A percentile compares a stretch with the other conserved stretches of the same genome.
Conservation (phyloP, 2,888 invertebrate genomes). For the Sarcophaga rosellei region DNA sequence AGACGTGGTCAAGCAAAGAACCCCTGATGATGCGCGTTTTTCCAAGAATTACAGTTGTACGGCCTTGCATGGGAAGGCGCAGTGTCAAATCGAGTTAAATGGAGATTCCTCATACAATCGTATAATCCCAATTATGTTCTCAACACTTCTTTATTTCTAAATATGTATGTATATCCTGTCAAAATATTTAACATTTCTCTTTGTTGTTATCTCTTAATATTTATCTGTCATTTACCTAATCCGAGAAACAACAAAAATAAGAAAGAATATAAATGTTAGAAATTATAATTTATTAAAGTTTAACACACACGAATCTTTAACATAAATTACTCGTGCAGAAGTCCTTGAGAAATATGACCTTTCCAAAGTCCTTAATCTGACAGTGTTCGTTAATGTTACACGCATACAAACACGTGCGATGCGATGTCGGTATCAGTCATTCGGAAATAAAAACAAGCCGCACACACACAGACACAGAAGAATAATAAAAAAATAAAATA, state of each 20-base stretch:
- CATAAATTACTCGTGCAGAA: constrained; percentile 40
- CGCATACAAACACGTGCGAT: not conserved
- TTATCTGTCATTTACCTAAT: not conserved
- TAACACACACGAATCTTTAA: constrained; percentile 38
- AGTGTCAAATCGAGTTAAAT: no score
- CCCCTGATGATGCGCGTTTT: no score
- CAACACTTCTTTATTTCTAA: no score
- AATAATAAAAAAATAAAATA: not conserved
- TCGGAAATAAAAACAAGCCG: constrained; percentile 17
- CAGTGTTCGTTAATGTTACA: constrained; percentile 22
- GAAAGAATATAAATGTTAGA: not conserved
- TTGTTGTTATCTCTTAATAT: no score
- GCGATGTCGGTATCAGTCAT: constrained; percentile 37
- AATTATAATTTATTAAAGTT: constrained; percentile 42
- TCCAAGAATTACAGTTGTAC: no score
- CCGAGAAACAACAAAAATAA: not conserved
- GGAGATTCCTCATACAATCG: no score
- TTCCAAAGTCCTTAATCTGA: constrained; percentile 48
- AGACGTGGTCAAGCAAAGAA: no score
- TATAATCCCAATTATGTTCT: no score
- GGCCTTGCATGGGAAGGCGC: no score
- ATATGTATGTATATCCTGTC: no score
- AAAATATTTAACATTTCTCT: no score
- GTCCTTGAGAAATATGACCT: constrained; percentile 56
- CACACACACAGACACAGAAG: not conserved